Conservation (phyloP, 2,888 invertebrate genomes). For the Cactoblastis cactorum region DNA sequence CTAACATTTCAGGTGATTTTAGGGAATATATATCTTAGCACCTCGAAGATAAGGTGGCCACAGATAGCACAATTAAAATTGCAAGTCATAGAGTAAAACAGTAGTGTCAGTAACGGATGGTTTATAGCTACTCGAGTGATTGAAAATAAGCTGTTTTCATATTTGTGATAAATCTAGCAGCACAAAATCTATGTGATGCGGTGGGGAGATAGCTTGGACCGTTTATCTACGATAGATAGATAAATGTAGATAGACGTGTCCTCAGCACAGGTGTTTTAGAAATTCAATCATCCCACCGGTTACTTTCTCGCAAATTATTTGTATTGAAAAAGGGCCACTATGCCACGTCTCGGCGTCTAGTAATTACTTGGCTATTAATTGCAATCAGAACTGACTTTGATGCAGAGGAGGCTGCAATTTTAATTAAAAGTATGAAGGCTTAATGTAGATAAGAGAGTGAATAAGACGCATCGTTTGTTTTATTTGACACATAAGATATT, state of each 20-base stretch:
- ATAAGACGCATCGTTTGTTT: too few relatives aligned
- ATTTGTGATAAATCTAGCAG: conserved; percentile 12
- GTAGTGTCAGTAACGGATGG: conserved; percentile 35
- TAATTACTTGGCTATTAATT: not conserved
- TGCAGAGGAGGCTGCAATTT: too few relatives aligned
- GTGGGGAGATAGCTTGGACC: not conserved
- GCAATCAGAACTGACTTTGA: too few relatives aligned
- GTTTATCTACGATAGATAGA: conserved; percentile 6
- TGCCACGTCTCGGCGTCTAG: not conserved
- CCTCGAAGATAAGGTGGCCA: not conserved
- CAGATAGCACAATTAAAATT: not conserved
- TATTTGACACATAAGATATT: too few relatives aligned
- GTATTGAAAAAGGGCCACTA: conserved; percentile 6
- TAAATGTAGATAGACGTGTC: conserved; percentile 6
- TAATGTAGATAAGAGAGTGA: too few relatives aligned
- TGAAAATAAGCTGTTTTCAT: conserved; percentile 37
- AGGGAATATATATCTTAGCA: not conserved
- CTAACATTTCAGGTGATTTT: not conserved
- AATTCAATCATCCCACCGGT: conserved; percentile 6
- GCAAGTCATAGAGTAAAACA: conserved; percentile 26
- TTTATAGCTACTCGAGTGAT: conserved; percentile 44
- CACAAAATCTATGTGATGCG: conserved; percentile 8
- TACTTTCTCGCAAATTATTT: conserved; percentile 4
- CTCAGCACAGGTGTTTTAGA: conserved; percentile 6
- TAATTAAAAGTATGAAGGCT: too few relatives aligned